A percentile compares a stretch with the other conserved stretches of the same genome.
Conservation (phyloP, 2,888 invertebrate genomes). For the Villa cingulata region DNA sequence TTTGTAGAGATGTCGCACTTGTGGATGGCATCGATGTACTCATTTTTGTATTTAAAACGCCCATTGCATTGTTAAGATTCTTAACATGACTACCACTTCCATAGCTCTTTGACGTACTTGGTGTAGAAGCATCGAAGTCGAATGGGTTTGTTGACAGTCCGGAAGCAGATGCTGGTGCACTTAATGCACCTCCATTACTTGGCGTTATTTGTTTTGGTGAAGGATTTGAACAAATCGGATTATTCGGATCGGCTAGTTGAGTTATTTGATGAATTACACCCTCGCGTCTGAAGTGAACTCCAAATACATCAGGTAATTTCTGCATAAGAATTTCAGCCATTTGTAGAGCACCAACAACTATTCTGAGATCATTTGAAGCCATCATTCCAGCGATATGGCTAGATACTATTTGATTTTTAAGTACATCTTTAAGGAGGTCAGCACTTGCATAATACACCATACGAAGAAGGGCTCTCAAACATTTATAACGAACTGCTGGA, state of each 20-base stretch:
- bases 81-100: conserved; percentile 20
- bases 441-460: conserved; percentile 93
- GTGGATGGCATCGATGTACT: conserved; percentile 20
- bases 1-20: conserved; percentile 15
- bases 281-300: conserved; percentile 89
- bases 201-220: conserved; percentile 38
- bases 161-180: conserved; percentile 30
- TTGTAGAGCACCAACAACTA: conserved; percentile 93
- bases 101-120: conserved; percentile 9
- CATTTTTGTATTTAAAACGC: conserved; percentile 24
- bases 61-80: conserved; percentile 30
- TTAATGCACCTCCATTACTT: conserved; percentile 26
- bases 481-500: conserved; percentile 93
- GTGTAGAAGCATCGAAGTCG: conserved; percentile 25
- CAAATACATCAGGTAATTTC: conserved; percentile 89
- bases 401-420: conserved; percentile 64
- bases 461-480: conserved; percentile 84
- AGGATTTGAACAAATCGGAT: conserved; percentile 42
- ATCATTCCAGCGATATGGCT: conserved; percentile 98
- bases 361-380: conserved; percentile 90
- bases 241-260: conserved; percentile 55
- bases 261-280: conserved; percentile 87
- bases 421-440: conserved; percentile 63
- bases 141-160: conserved; percentile 29
- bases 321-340: conserved; percentile 95